Conservation (phyloP, 2,113 vertebrate genomes). For the Chaetops frenatus region DNA sequence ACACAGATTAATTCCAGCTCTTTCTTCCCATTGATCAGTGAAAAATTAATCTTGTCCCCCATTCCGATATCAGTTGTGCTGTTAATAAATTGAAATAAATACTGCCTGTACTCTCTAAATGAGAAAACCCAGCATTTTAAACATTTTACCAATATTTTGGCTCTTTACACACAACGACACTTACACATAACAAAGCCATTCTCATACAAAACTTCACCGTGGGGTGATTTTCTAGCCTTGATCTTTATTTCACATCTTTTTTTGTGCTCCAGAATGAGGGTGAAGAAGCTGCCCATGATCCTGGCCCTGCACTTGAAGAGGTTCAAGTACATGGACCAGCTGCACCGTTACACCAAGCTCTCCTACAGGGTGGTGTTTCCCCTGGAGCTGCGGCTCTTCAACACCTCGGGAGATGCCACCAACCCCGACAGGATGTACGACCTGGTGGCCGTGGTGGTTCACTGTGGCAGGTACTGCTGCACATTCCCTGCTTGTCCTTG, state of each 20-base stretch:
- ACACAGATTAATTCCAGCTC: background rate
- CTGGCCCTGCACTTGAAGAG: conserved; percentile 89
- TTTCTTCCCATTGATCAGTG: background rate
- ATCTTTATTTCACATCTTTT: fast-evolving
- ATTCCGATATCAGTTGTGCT: background rate
- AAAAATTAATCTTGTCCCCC: background rate
- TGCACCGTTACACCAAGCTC: conserved; percentile 92
- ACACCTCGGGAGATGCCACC: conserved; percentile 91
- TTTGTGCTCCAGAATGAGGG: conserved; percentile 77
- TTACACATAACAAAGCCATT: fast-evolving
- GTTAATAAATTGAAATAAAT: background rate
- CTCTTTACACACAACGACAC: background rate
- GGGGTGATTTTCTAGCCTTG: no score
- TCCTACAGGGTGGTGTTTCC: conserved; percentile 93
- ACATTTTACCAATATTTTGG: background rate
- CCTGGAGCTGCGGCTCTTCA: conserved; percentile 89
- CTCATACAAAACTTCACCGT: background rate
- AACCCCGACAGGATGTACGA: conserved; percentile 91
- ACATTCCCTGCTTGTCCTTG: background rate
- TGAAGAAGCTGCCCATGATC: conserved; percentile 93
- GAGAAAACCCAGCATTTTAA: background rate
- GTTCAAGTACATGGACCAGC: conserved; percentile 95
- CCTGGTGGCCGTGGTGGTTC: conserved; percentile 90
- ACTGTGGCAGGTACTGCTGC: conserved; percentile 81
- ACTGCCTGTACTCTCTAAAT: fast-evolving